A percentile compares a stretch with the other conserved stretches of the same genome.
These are phyloP conservation scores for Druceiella hillmani DNA, from an alignment of 2,888 invertebrate genomes.

Conservation along the genomic window DNA sequence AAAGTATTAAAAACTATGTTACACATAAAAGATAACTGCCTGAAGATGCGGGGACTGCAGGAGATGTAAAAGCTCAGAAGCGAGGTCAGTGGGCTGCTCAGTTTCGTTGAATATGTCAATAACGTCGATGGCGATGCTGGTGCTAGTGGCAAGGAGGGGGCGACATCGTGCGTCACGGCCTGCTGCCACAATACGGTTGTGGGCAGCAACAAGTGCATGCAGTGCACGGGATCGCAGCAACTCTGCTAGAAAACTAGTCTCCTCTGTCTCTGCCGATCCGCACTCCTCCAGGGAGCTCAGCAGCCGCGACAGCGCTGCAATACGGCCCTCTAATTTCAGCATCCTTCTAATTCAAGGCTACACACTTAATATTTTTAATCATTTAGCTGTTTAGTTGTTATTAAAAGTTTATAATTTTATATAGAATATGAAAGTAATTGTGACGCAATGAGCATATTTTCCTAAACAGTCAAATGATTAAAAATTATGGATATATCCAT, in stretches of 20 bases:
- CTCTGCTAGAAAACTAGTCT: slow-evolving; percentile 79
- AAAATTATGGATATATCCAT: too few relatives aligned
- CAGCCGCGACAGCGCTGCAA: slow-evolving; percentile 72
- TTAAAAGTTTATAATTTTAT: too few relatives aligned
- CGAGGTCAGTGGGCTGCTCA: slow-evolving; percentile 63
- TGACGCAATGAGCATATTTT: too few relatives aligned
- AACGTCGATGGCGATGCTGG: slow-evolving; percentile 76
- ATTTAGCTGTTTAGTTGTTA: too few relatives aligned
- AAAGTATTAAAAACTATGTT: too few relatives aligned
- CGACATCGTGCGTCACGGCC: slow-evolving; percentile 80
- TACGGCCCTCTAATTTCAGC: too few relatives aligned
- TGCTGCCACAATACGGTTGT: slow-evolving; percentile 81
- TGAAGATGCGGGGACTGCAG: slow-evolving; percentile 84
- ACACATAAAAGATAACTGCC: too few relatives aligned
- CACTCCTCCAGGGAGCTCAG: slow-evolving; percentile 79
- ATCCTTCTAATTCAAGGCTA: too few relatives aligned
- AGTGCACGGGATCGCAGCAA: slow-evolving; percentile 82
- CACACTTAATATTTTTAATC: too few relatives aligned
- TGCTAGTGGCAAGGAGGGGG: too few relatives aligned
- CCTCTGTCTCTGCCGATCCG: slow-evolving; percentile 76
- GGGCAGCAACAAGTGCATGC: slow-evolving; percentile 85
- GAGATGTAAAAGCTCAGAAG: slow-evolving; percentile 72
- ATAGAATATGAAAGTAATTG: too few relatives aligned
- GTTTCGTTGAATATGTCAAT: slow-evolving; percentile 62
- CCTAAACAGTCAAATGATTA: too few relatives aligned